Base-by-base conservation (phyloP, 2,113 vertebrate species). In the Cheirogaleus medius region DNA sequence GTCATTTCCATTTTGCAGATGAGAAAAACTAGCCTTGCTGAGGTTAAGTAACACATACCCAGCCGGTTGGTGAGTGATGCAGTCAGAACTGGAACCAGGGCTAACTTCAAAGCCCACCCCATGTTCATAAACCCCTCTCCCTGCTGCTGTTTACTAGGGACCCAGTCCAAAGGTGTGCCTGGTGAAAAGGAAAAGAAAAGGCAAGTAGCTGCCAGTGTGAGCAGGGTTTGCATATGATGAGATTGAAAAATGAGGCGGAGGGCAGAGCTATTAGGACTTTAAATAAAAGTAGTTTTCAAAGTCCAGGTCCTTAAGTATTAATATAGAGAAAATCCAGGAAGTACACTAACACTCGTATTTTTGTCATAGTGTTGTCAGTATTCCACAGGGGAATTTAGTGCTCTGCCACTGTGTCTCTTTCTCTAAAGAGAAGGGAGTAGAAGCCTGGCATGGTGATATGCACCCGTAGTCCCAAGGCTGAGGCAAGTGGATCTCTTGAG, bases 231-330 rank as follows among this genome's bases (percentile, higher is more conserved):
- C 13, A 44, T 49, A 27, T 49, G 20, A 87, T 47, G 39, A 8
- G 23, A 25, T 15, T 42, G 29, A 78, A 87, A 94, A 47, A 34
- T 60, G 18, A 74, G 17, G 6, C 12, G 14, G 42, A 60, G 2
- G 9, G 8, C n/a, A 87, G n/a, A n/a, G 14, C 1, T 69, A 17
- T 84, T 42, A 66, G 3, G 18, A 27, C 39, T 68, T 92, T 39
- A 87, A 88, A 20, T 69, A 66, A 84, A 96, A 88, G 10, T 69
- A 23, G 8, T 78, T 95, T 94, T 86, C 42, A 47, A 63, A 83
- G 56, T 44, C 20, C 21, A 58, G n/a, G 17, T 63, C 6, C 37
- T 89, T 76, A 85, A 54, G 34, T 39, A 18, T 7, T 42, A 58
- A 44, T 14, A 14, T 54, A 74, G 21, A 78, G 60, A 83, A 95